Conservation (phyloP, 1,140 invertebrate genomes). For the Liolophura sinensis region DNA sequence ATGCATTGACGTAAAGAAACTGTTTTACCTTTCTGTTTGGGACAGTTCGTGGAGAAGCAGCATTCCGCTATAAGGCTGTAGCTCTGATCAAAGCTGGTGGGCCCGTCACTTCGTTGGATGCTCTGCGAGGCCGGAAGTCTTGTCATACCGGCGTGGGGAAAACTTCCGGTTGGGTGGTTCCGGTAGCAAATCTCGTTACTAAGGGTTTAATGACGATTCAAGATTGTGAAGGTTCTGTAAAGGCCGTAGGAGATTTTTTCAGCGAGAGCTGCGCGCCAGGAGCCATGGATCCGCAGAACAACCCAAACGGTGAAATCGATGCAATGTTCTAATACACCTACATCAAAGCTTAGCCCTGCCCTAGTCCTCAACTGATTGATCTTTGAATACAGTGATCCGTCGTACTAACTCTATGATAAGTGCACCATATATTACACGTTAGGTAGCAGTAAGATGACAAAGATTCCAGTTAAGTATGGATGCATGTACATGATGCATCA, state of each 20-base stretch:
- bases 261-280: slow-evolving; percentile 89
- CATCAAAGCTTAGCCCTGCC: no score
- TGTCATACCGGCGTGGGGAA: slow-evolving; percentile 89
- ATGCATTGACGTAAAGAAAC: no score
- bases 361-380: no score
- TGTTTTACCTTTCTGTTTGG: neutral
- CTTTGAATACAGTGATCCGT: no score
- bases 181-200: slow-evolving; percentile 87
- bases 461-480: no score
- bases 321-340: no score
- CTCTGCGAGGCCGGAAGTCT: slow-evolving; percentile 58
- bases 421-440: no score
- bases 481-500: no score
- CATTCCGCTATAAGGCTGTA: slow-evolving; percentile 19
- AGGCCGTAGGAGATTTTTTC: slow-evolving; percentile 85
- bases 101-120: slow-evolving; percentile 2
- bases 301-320: slow-evolving; percentile 72
- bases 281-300: slow-evolving; percentile 83
- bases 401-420: no score
- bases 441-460: no score
- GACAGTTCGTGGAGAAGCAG: neutral
- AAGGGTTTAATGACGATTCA: slow-evolving; percentile 62
- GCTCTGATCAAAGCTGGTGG: slow-evolving; percentile 8
- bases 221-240: slow-evolving; percentile 89
- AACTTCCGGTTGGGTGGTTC: slow-evolving; percentile 92